Conservation (phyloP, 2,113 vertebrate species). For the Hydrochoerus hydrochaeris region DNA sequence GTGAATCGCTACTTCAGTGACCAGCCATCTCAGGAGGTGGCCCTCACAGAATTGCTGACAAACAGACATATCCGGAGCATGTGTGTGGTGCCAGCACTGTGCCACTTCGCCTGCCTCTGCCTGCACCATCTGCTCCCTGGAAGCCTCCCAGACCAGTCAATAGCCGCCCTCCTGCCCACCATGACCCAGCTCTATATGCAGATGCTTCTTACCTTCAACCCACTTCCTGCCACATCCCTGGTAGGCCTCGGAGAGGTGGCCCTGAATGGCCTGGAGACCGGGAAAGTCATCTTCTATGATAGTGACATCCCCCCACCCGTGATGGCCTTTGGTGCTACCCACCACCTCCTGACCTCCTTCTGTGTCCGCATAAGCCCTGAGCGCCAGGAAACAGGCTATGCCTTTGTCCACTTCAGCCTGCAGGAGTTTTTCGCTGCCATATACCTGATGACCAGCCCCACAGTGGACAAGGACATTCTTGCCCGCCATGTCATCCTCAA, state of each 20-base stretch:
- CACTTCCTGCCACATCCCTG: slow-evolving; percentile 80
- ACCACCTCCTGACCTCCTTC: slow-evolving; percentile 87
- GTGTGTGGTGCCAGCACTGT: slow-evolving; percentile 91
- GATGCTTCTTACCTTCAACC: slow-evolving; percentile 87
- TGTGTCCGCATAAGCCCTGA: slow-evolving; percentile 82
- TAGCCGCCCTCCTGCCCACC: slow-evolving; percentile 87
- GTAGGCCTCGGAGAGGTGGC: slow-evolving; percentile 88
- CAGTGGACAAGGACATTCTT: slow-evolving; percentile 83
- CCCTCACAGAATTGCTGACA: slow-evolving; percentile 83
- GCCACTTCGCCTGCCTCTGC: slow-evolving; percentile 91
- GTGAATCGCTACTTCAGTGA: slow-evolving; percentile 86
- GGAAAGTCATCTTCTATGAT: slow-evolving; percentile 88
- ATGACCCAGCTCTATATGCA: slow-evolving; percentile 92
- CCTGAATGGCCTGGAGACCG: slow-evolving; percentile 87
- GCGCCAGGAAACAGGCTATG: slow-evolving; percentile 82
- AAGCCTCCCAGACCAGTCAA: background rate
- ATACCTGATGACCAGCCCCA: slow-evolving; percentile 89
- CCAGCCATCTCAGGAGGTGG: slow-evolving; percentile 73
- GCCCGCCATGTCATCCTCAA: slow-evolving; percentile 89
- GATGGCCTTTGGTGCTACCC: slow-evolving; percentile 86
- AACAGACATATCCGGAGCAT: slow-evolving; percentile 88
- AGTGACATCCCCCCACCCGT: slow-evolving; percentile 83
- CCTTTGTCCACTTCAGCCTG: slow-evolving; percentile 92
- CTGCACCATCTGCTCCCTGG: slow-evolving; percentile 86
- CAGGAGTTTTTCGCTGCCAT: slow-evolving; percentile 95